phyloP scores from a whole-genome alignment of 2,888 invertebrate species.

The Campoplex capitator region DNA sequence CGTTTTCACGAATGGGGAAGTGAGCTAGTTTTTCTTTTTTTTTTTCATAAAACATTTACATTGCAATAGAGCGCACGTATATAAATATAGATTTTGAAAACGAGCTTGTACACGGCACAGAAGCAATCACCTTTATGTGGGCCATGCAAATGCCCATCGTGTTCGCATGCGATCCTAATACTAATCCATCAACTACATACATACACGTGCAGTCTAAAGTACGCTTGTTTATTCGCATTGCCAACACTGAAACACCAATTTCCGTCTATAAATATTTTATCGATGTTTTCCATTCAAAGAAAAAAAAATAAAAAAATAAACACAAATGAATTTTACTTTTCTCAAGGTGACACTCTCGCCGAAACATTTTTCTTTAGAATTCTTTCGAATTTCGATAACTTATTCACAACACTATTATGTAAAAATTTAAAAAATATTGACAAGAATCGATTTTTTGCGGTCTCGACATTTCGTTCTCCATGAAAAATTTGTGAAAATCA shows the following conservation, averaged over 20 bases:
- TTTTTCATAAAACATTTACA: slow-evolving; percentile 32
- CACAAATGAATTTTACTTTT: background rate
- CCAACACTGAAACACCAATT: slow-evolving; percentile 22
- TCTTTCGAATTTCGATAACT: no score
- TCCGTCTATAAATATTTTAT: background rate
- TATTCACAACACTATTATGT: no score
- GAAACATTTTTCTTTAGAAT: no score
- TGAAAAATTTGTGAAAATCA: no score
- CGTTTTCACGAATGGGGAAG: slow-evolving; percentile 4
- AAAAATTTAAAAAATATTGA: no score
- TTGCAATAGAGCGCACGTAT: slow-evolving; percentile 8
- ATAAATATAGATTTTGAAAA: slow-evolving; percentile 36
- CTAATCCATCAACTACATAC: slow-evolving; percentile 44
- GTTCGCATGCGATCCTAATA: slow-evolving; percentile 56
- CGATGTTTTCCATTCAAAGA: background rate
- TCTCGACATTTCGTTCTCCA: no score
- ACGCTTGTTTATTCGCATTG: slow-evolving; percentile 38
- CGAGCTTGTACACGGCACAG: slow-evolving; percentile 9
- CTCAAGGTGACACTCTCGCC: background rate
- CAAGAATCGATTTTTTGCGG: no score
- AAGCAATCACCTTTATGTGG: slow-evolving; percentile 50
- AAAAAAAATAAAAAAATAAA: background rate
- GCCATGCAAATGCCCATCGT: slow-evolving; percentile 35
- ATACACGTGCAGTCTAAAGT: slow-evolving; percentile 36
- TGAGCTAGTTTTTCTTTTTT: slow-evolving; percentile 3